Base-by-base conservation (phyloP, 2,888 invertebrate genomes). In the Osmoderma eremita region DNA sequence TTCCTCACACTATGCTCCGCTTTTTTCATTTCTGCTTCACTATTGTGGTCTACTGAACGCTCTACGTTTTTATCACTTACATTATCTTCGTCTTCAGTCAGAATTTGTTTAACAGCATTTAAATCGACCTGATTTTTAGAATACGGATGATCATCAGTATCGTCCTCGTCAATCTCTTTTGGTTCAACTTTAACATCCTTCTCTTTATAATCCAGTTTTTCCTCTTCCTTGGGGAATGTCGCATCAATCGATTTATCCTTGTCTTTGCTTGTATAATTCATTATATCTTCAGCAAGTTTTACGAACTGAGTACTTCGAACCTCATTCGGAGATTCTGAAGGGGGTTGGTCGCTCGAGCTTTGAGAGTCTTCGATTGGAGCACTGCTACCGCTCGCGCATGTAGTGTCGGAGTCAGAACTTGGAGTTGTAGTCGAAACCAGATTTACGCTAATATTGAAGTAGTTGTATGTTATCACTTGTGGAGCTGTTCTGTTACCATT, bases 401-500 rank as follows among this genome's bases (percentile, higher is more conserved):
- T 8, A 5, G 2, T 15, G 4, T 8, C 15, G 13, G n/a, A 15
- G 10, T 30, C 24, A 17, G 42, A 42, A 24, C 3, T 17, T 6
- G 24, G 3, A 3, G 58, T 22, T 4, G 58, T 45, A 1, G 58
- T 58, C 8, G 63, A 30, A 0, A 22, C n/a, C 36, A 65, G 15
- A 20, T 65, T 65, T 4, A 65, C 56, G 13, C 56, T 65, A 10
- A 65, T 56, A 56, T 65, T 65, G 22, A 54, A 65, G 24, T 58
- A 65, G 15, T 65, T 65, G 17, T 65, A 65, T n/a, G 24, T 65
- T 8, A 49, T 54, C 2, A 24, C 45, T 5, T 20, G 51, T 38
- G 50, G 12, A n/a, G 49, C 5, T 5, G 22, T 45, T 15, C 15
- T 58, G 17, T 15, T 63, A 41, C 13, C 15, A 24, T 51, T 20